phyloP scores from a whole-genome alignment of 1,140 invertebrate species.

The Riptortus pedestris region DNA sequence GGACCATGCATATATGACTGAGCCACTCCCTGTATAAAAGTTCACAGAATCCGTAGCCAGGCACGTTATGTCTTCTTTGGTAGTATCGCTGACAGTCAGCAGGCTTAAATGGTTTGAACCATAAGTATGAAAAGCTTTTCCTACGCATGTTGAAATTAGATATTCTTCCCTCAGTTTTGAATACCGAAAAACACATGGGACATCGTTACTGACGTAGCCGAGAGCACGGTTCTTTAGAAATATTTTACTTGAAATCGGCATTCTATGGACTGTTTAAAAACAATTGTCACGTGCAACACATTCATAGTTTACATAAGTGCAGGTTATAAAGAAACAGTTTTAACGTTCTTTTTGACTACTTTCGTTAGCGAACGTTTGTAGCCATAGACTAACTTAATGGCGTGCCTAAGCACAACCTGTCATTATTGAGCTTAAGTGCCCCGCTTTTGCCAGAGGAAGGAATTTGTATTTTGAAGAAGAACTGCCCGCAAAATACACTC shows the following conservation, averaged over 20 bases:
- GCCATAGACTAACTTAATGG: too few relatives aligned
- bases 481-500: too few relatives aligned
- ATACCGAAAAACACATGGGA: constrained; percentile 75
- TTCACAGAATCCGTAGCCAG: constrained; percentile 67
- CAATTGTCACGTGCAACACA: neutral
- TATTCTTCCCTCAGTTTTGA: constrained; percentile 77
- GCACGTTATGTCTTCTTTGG: constrained; percentile 71
- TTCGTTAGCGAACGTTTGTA: too few relatives aligned
- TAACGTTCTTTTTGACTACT: too few relatives aligned
- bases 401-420: too few relatives aligned
- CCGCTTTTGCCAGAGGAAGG: too few relatives aligned
- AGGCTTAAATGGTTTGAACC: constrained; percentile 71
- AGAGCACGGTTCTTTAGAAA: constrained; percentile 72
- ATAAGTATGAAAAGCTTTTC: constrained; percentile 85
- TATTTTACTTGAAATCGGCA: constrained; percentile 51
- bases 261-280: neutral
- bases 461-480: too few relatives aligned
- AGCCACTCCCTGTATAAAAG: constrained; percentile 68
- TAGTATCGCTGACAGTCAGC: constrained; percentile 68
- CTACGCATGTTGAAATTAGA: constrained; percentile 78
- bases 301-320: neutral
- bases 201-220: constrained; percentile 86
- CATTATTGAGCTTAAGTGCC: too few relatives aligned
- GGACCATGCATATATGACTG: constrained; percentile 76
- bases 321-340: neutral